phyloP scores from a whole-genome alignment of 2,797 vertebrate species.

The Epinephelus malabaricus region DNA sequence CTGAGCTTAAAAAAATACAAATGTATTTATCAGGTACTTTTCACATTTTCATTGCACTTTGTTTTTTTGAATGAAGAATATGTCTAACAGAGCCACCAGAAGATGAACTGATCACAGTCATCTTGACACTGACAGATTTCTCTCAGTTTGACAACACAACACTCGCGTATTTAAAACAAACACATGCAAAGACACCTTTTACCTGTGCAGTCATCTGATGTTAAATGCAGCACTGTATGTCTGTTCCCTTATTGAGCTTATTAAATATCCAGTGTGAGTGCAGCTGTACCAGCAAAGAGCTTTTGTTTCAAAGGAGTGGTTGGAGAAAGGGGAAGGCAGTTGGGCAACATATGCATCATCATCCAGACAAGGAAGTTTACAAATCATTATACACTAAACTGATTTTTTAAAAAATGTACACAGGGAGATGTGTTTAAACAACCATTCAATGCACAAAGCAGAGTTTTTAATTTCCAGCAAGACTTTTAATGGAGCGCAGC shows the following conservation, averaged over 20 bases:
- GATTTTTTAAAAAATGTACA: no score
- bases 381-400: no score
- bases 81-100: background rate
- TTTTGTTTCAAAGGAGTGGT: constrained; percentile 13
- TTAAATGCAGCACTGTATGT: background rate
- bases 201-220: constrained; percentile 7
- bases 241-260: background rate
- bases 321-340: background rate
- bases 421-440: background rate
- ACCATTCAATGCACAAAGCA: background rate
- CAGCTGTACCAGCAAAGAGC: background rate
- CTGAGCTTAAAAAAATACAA: background rate
- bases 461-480: background rate
- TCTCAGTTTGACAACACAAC: background rate
- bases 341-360: accelerated
- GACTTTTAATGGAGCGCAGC: background rate
- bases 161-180: background rate
- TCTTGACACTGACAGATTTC: background rate
- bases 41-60: background rate
- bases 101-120: background rate
- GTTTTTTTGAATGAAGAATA: background rate
- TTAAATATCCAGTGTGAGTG: background rate
- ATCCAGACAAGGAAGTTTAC: background rate
- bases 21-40: background rate
- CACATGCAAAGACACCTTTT: background rate